Evolutionary conservation across 2,888 invertebrate genomes (phyloP).

Genomic region (Metallyticus violacea): DNA sequence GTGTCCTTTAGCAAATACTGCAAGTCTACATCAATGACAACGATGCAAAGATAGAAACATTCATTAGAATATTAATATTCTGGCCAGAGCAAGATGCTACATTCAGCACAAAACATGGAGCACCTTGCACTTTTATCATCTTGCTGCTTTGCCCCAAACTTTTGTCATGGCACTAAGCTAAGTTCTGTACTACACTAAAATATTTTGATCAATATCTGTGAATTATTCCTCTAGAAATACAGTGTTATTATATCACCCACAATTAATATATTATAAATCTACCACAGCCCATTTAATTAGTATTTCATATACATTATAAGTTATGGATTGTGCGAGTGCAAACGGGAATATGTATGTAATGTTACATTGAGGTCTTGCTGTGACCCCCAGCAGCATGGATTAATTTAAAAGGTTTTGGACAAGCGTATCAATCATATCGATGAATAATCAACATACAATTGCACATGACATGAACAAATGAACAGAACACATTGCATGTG

Average conservation of each 20-base stretch:
- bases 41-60: constrained; percentile 23
- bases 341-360: constrained; percentile 31
- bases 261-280: constrained; percentile 38
- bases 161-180: constrained; percentile 30
- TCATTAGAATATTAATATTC: constrained; percentile 3
- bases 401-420: constrained; percentile 19
- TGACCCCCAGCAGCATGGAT: constrained; percentile 9
- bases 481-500: constrained; percentile 29
- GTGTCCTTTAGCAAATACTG: constrained; percentile 21
- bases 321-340: constrained; percentile 37
- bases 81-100: constrained; percentile 3
- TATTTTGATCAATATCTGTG: constrained; percentile 31
- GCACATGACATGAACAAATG: constrained; percentile 26
- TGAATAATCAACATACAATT: constrained; percentile 21
- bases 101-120: constrained; percentile 20
- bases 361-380: background rate
- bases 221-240: constrained; percentile 31
- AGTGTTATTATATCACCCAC: constrained; percentile 37
- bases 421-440: constrained; percentile 22
- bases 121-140: constrained; percentile 22
- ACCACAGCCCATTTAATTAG: constrained; percentile 40
- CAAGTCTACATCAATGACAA: constrained; percentile 23
- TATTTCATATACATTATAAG: constrained; percentile 33
- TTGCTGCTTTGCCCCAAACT: constrained; percentile 16
- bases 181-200: constrained; percentile 27